Conservation (phyloP, 1,140 invertebrate genomes). For the Alviniconcha marisindica region DNA sequence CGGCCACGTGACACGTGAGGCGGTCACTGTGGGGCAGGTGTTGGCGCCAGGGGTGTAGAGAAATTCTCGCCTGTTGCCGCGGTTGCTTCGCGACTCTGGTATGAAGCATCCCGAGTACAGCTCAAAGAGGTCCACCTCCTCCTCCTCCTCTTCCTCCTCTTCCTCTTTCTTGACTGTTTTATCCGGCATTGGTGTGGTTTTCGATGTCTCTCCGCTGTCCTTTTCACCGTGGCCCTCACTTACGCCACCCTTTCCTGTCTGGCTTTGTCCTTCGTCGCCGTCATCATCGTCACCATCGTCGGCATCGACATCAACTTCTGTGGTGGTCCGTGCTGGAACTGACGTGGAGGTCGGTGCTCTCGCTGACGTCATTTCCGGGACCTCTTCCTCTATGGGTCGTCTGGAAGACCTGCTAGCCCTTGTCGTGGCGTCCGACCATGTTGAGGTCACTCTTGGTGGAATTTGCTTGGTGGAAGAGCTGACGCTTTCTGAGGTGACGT, state of each 20-base stretch:
- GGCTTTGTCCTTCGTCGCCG: background rate
- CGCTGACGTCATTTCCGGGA: no score
- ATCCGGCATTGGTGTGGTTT: background rate
- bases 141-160: no score
- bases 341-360: no score
- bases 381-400: no score
- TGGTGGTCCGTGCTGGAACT: no score
- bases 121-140: slow-evolving; percentile 20
- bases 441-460: background rate
- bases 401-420: background rate
- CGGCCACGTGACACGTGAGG: slow-evolving; percentile 79
- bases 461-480: background rate
- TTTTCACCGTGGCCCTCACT: background rate
- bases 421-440: background rate
- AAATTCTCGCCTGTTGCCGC: background rate
- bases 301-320: background rate
- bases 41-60: background rate
- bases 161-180: no score
- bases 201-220: background rate
- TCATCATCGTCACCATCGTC: background rate
- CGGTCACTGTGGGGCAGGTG: slow-evolving; percentile 28
- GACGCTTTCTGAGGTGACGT: slow-evolving; percentile 17
- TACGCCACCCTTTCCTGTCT: background rate
- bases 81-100: background rate
- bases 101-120: slow-evolving; percentile 33